Base-by-base conservation (phyloP, 2,888 invertebrate genomes). In the Hypomecis atomaria region DNA sequence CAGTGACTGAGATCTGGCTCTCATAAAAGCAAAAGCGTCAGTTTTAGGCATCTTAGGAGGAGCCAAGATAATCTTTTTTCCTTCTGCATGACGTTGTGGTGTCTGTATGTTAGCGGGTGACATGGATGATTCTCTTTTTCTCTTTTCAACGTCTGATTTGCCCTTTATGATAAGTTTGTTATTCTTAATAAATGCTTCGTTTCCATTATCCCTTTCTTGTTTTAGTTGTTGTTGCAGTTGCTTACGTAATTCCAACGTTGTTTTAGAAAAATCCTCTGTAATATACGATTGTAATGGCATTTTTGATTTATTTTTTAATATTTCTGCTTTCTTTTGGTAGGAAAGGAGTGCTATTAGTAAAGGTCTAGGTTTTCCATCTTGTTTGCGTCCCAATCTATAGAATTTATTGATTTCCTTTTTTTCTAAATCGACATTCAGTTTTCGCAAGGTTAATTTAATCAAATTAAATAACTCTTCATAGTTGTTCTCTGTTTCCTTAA, bases 91-190 rank as follows among this genome's bases (percentile, higher is more conserved):
- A 33, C 33, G 7, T 9, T 23, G 7, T 33, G 45, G 8, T 45
- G 45, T 45, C 9, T 45, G 33, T 9, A 33, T 33, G 45, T 33
- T 45, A 5, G 4, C 45, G 1, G 53, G 53, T 43, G 53, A 54
- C 5, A 33, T 34, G 2, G 53, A 54, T 0, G 43, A 10, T 2
- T 43, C 43, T n/a, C 53, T 42, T 54, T 54, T 54, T 11, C 53
- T 54, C 34, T 54, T 54, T 43, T 13, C 53, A 34, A 11, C 34
- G 6, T 54, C 53, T 34, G 42, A 8, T 11, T 42, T 54, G 34
- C 11, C 23, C 0, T 54, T 54, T 54, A 54, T 54, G 1, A 54
- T 7, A 54, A 54, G 33, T 54, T 54, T 54, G 43, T 54, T 43
- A 11, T 54, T 54, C 11, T n/a, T 42, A 34, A 54, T 54, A 11